Conservation (phyloP, 2,797 vertebrate genomes). For the Pseudochaenichthys georgianus region DNA sequence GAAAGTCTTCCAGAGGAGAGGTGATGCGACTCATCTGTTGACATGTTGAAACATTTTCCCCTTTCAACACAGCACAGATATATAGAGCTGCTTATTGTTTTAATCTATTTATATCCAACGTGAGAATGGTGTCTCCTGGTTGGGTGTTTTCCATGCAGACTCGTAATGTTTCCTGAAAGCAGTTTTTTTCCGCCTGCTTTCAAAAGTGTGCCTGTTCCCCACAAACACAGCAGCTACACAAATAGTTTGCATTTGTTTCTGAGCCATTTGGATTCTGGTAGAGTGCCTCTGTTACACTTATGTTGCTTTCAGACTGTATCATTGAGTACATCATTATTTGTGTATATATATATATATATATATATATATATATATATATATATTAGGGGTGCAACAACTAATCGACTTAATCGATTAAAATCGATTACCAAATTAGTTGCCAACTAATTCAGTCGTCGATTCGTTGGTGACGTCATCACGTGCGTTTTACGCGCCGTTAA, state of each 20-base stretch:
- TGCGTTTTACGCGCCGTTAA: too few species aligned
- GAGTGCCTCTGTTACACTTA: conserved; percentile 25
- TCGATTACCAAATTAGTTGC: too few species aligned
- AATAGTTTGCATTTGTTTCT: conserved; percentile 47
- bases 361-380: too few species aligned
- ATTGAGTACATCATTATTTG: too few species aligned
- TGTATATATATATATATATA: too few species aligned
- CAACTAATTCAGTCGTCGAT: too few species aligned
- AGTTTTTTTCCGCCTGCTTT: conserved; percentile 52
- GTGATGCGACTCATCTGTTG: conserved; percentile 11
- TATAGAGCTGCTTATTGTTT: background rate
- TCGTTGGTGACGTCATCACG: too few species aligned
- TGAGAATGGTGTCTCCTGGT: conserved; percentile 44
- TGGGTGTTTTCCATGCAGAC: conserved; percentile 20
- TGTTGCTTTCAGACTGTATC: conserved; percentile 19
- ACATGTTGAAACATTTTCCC: conserved; percentile 17
- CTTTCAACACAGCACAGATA: background rate
- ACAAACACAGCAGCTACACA: conserved; percentile 31
- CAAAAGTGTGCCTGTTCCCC: conserved; percentile 29
- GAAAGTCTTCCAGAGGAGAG: background rate
- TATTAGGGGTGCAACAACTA: too few species aligned
- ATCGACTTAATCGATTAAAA: too few species aligned
- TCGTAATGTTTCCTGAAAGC: conserved; percentile 43
- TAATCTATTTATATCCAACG: conserved; percentile 31
- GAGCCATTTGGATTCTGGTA: conserved; percentile 29